phyloP scores from a whole-genome alignment of 2,888 invertebrate genomes.

The Xylota sylvarum region DNA sequence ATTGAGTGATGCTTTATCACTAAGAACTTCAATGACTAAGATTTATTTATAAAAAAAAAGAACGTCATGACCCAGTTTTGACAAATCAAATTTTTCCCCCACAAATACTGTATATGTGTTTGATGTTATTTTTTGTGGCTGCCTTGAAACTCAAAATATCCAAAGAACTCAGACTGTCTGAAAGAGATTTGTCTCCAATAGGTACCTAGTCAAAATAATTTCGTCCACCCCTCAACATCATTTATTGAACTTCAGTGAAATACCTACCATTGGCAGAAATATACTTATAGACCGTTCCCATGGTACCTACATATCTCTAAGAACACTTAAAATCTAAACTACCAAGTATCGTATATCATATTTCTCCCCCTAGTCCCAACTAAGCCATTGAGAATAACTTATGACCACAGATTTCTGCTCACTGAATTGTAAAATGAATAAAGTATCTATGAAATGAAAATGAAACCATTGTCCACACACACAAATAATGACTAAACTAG shows the following conservation, averaged over 20 bases:
- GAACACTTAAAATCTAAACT: too few relatives aligned
- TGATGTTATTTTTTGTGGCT: background rate
- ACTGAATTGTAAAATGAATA: slow-evolving; percentile 37
- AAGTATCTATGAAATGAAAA: slow-evolving; percentile 34
- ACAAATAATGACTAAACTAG: slow-evolving; percentile 25
- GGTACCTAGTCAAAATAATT: background rate
- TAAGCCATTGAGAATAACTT: slow-evolving; percentile 9
- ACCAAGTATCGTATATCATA: background rate
- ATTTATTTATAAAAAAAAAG: background rate
- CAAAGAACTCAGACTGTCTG: background rate
- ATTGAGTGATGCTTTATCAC: background rate
- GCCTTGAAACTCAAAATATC: slow-evolving; percentile 1
- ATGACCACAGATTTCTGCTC: slow-evolving; percentile 29
- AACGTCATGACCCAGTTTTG: slow-evolving; percentile 1
- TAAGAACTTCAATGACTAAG: background rate
- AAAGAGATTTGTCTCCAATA: background rate
- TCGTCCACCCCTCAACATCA: background rate
- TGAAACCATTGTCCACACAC: slow-evolving; percentile 26
- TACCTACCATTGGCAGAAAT: background rate
- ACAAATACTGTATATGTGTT: background rate
- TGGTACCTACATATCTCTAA: background rate
- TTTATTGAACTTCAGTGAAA: background rate
- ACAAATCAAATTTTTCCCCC: background rate
- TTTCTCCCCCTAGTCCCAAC: background rate
- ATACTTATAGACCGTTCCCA: background rate